These are phyloP conservation scores for Limosa lapponica DNA, from an alignment of 2,797 vertebrate species.

Conservation along the genomic window DNA sequence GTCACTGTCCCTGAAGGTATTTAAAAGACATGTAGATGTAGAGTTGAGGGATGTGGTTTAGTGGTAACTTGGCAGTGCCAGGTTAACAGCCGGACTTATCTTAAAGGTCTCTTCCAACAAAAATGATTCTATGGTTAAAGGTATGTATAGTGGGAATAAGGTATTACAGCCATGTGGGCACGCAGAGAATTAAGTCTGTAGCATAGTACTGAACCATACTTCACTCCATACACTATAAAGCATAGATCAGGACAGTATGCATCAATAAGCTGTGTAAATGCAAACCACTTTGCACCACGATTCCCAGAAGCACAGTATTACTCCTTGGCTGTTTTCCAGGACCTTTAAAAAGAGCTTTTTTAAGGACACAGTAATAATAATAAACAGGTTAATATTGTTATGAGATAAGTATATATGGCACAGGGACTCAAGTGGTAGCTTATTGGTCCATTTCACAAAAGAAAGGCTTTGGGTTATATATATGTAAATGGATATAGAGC, in stretches of 20 bases:
- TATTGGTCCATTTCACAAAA: slow-evolving; percentile 7
- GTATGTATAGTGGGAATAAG: background rate
- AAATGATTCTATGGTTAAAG: background rate
- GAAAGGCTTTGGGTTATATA: slow-evolving; percentile 16
- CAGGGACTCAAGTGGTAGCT: background rate
- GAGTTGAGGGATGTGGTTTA: background rate
- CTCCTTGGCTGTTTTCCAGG: background rate
- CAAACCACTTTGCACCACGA: background rate
- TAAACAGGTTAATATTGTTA: background rate
- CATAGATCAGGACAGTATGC: background rate
- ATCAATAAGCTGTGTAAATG: background rate
- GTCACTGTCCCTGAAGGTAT: background rate
- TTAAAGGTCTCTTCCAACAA: background rate
- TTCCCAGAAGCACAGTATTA: background rate
- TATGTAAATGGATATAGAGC: slow-evolving; percentile 36
- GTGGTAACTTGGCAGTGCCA: background rate
- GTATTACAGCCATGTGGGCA: background rate
- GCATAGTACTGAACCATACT: background rate
- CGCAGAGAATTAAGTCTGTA: fast-evolving
- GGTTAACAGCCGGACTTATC: background rate
- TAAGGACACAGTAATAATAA: background rate
- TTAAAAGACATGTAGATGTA: background rate
- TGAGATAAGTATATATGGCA: background rate
- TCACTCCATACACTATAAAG: background rate
- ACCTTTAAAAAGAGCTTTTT: background rate